Conservation (phyloP, 2,113 vertebrate genomes). For the Cinclus cinclus region DNA sequence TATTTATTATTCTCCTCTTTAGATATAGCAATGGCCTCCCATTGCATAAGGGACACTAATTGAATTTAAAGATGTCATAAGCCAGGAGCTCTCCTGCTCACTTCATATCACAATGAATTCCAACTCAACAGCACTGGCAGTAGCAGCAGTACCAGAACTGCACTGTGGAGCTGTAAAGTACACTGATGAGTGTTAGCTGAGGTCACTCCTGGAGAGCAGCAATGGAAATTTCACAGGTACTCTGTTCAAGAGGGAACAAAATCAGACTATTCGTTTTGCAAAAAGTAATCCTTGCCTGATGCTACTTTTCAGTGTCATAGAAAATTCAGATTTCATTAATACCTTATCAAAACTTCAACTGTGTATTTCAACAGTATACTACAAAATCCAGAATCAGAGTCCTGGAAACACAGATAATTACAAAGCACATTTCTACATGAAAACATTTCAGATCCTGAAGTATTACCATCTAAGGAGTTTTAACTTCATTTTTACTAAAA, state of each 20-base stretch:
- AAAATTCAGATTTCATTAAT: not conserved
- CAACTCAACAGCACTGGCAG: not conserved
- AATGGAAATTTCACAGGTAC: not conserved
- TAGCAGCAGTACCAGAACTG: not conserved
- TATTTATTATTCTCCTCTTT: constrained; percentile 11
- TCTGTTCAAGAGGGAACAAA: not conserved
- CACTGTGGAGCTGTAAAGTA: not conserved
- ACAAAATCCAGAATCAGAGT: not conserved
- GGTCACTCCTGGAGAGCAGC: not conserved
- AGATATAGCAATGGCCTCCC: constrained; percentile 17
- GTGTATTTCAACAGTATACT: not conserved
- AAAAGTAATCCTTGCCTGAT: not conserved
- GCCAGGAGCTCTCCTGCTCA: not conserved
- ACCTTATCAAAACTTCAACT: not conserved
- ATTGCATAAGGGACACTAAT: constrained; percentile 46
- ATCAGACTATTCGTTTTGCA: not conserved
- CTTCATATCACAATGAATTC: not conserved
- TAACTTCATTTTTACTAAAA: not conserved
- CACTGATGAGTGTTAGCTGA: not conserved
- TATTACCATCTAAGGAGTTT: not conserved
- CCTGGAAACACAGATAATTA: not conserved
- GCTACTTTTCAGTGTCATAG: not conserved
- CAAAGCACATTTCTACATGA: not conserved
- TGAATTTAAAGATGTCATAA: constrained; percentile 67
- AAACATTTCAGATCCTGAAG: not conserved